Evolutionary conservation across 2,888 invertebrate species (phyloP), one percentile per base, ranked within the genome.

Genomic region (Liodrosophila aerea): DNA sequence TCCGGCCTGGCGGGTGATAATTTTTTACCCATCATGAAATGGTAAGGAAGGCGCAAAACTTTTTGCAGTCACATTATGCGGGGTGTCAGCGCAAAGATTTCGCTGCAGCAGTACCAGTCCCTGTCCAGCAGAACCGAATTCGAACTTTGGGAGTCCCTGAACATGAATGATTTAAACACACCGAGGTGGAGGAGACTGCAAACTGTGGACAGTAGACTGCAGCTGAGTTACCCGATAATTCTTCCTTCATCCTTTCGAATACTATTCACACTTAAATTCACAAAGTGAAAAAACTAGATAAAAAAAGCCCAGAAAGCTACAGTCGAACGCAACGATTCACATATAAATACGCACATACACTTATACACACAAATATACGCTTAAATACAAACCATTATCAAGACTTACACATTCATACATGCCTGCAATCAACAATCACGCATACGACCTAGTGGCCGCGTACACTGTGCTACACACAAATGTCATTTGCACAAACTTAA

Each of bases 1-100:
- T 68, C 73, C 70, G 82, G 65, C 64, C 58, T 52, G 73, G 44
- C 51, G 53, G 67, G 65, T 53, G 73, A 74, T 80, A 73, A 76
- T 76, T 76, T 71, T 76, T 74, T 52, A 53, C 44, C 56, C 70
- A 70, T 60, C 60, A 68, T 60, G 34, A 53, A 56, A 37, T 47
- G 51, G 16, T 36, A 34, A 27, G 54, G 37, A 49, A 50, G 67
- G 44, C 39, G 39, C 44, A 63, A 63, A 74, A 70, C 71, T 76
- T 77, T 69, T 72, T 77, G 71, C 78, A 74, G 62, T 53, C 82
- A 22, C 22, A 68, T 78, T 69, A 78, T 74, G 80, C 62, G 51
- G 50, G 51, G 64, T 65, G 76, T 63, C 76, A 65, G 63, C 51
- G 65, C 68, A 65, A 73, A 65, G 74, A 67, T 74, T 73, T 67